Conservation (phyloP, 2,113 vertebrate species). For the Callipepla californica region DNA sequence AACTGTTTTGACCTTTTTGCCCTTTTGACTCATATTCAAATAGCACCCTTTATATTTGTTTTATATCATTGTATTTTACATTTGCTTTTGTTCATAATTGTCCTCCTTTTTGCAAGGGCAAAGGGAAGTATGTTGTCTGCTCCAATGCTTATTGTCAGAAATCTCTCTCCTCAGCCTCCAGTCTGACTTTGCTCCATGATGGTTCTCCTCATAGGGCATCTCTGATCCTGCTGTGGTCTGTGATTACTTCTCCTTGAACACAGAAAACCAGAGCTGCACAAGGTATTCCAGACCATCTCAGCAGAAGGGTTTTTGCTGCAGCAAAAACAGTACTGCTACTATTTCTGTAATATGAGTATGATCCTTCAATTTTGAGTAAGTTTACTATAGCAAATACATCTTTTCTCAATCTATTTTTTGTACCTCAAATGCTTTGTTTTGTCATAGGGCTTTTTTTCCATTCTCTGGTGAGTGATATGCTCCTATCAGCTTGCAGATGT, state of each 20-base stretch:
- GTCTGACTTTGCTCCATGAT: not conserved
- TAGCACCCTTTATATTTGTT: not conserved
- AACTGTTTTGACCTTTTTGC: not conserved
- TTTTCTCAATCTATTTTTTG: not conserved
- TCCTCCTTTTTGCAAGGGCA: not conserved
- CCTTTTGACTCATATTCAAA: not conserved
- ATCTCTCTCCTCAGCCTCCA: not conserved
- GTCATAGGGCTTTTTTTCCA: not conserved
- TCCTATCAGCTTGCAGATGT: not conserved
- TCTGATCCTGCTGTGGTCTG: not conserved
- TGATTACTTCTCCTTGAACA: not conserved
- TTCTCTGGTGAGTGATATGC: not conserved
- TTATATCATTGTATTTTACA: not conserved
- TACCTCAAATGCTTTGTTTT: not conserved
- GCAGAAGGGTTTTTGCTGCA: not conserved
- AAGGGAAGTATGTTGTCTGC: rapidly evolving
- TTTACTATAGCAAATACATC: not conserved
- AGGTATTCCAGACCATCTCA: not conserved
- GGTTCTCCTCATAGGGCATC: not conserved
- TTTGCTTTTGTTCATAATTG: not conserved
- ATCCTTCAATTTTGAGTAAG: not conserved
- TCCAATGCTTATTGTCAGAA: not conserved
- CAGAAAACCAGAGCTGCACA: not conserved
- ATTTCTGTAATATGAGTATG: not conserved
- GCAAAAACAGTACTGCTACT: not conserved